Base-by-base conservation (phyloP, 2,888 invertebrate species). In the Cantharis rufa region DNA sequence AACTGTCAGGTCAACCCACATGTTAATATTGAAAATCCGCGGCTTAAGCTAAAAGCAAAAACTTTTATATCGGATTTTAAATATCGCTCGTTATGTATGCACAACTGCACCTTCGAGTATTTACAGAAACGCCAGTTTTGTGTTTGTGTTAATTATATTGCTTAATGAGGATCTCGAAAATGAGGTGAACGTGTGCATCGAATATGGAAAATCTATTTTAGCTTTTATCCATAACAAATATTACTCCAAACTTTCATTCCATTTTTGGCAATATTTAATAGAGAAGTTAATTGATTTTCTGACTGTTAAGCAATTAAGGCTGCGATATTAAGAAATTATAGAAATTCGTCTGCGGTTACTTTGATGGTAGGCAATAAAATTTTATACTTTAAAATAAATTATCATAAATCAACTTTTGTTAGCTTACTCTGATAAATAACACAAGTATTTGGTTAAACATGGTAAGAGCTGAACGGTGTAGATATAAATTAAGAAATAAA, bases 1-100 rank as follows among this genome's bases (percentile, higher is more conserved):
- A 69, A 28, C 70, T 71, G 70, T 74, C 74, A 74, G 74, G 74
- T 70, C 74, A 70, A 64, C 74, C 74, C 74, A 74, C 74, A 70
- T 70, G 74, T 70, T 63, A 74, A 70, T 74, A 74, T 70, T 70
- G 62, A 70, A 68, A 15, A 74, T 74, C 63, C 74, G 48, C 32
- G 74, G 74, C 62, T 74, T 74, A 74, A 64, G 63, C 63, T 74
- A 70, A 74, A 74, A 70, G 74, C 70, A 72, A 32, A 74, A 74
- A 70, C 70, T 48, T 70, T 70, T 70, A 74, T 74, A 74, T 74
- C 70, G 70, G 74, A 74, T 74, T 74, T 74, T 74, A 74, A 62
- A 64, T 70, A 70, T 70, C 64, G 48, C 69, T 68, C 15, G 70
- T 74, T 74, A 74, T 74, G 63, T 48, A 74, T 74, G 74, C 74